Evolutionary conservation across 2,888 invertebrate species (phyloP).

Genomic region (Chrysomela aeneicollis): DNA sequence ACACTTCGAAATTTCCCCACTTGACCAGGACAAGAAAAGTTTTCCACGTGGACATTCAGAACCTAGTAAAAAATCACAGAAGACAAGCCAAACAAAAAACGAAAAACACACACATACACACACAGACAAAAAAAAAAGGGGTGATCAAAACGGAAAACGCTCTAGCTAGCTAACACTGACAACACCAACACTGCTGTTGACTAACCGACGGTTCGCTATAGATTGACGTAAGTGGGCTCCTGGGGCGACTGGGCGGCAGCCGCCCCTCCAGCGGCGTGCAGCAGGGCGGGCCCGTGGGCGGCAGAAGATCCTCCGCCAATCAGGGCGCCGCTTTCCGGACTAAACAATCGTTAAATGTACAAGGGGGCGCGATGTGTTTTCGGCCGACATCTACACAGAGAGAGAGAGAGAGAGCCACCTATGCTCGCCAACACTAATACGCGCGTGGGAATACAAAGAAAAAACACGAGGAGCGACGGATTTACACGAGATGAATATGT

Average conservation of each 20-base stretch:
- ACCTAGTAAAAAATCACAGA: conserved; percentile 19
- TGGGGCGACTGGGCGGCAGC: conserved; percentile 74
- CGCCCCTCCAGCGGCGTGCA: conserved; percentile 66
- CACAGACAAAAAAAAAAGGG: conserved; percentile 33
- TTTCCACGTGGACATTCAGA: neutral
- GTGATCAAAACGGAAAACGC: no score
- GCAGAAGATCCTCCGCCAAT: conserved; percentile 57
- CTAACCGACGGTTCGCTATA: conserved; percentile 72
- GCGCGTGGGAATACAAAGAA: neutral
- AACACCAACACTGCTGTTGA: conserved; percentile 61
- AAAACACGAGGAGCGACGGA: no score
- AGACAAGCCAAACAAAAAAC: conserved; percentile 18
- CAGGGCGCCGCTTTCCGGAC: conserved; percentile 60
- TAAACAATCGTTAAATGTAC: conserved; percentile 62
- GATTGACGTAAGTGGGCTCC: conserved; percentile 94
- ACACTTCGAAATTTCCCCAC: no score
- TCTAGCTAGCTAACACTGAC: conserved; percentile 45
- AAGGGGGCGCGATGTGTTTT: conserved; percentile 54
- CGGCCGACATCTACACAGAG: neutral
- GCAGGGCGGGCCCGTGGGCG: conserved; percentile 58
- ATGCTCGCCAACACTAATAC: neutral
- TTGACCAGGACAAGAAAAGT: no score
- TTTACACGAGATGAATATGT: no score
- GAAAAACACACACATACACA: conserved; percentile 23
- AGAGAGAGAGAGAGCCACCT: no score